Conservation (phyloP, 2,797 vertebrate genomes). For the Ibycter americanus region DNA sequence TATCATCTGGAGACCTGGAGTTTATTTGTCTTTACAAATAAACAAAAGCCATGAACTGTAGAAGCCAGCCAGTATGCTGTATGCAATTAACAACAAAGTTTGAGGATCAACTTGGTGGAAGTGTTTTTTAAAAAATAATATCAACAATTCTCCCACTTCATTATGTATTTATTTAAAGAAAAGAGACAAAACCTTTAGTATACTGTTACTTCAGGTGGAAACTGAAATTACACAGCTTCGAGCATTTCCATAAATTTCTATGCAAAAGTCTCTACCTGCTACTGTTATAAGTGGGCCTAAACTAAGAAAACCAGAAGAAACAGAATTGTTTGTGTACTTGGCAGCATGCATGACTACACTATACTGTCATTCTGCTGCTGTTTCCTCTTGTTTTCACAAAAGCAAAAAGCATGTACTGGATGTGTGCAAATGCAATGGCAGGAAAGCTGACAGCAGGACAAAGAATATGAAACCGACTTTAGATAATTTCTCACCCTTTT, state of each 20-base stretch:
- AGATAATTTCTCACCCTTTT: not conserved
- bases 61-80: not conserved
- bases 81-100: not conserved
- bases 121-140: fast-evolving
- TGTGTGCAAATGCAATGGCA: not conserved
- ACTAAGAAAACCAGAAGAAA: not conserved
- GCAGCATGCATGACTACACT: not conserved
- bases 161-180: not conserved
- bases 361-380: not conserved
- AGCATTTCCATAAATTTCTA: not conserved
- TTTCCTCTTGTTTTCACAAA: not conserved
- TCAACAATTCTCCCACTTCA: not conserved
- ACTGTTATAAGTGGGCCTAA: not conserved
- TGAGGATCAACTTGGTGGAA: not conserved
- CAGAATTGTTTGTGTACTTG: not conserved
- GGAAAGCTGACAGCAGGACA: not conserved
- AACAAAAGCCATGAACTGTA: not conserved
- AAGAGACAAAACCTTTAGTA: not conserved
- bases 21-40: too few species aligned
- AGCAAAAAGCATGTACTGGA: not conserved
- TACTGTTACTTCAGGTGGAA: not conserved
- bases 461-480: not conserved
- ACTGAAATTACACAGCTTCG: not conserved
- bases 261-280: not conserved
- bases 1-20: not conserved